Evolutionary conservation across 2,888 invertebrate species (phyloP).

Genomic region (Drymonia ruficornis): DNA sequence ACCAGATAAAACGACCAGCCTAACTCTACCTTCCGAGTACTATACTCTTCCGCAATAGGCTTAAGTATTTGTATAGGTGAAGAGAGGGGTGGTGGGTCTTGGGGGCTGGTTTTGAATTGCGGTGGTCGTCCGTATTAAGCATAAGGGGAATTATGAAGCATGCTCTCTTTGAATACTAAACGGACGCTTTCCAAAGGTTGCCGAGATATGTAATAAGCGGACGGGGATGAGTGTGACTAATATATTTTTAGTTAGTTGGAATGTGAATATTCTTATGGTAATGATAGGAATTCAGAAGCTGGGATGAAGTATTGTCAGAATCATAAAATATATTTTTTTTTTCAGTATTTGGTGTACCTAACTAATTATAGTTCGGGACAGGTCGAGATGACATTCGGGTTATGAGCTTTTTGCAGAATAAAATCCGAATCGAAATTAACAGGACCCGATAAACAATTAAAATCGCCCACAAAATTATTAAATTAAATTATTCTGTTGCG

Average conservation of each 20-base stretch:
- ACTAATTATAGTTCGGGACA: too few species aligned
- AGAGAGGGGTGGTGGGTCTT: constrained; percentile 46
- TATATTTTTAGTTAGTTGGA: constrained; percentile 48
- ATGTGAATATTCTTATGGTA: constrained; percentile 63
- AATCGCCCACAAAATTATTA: too few species aligned
- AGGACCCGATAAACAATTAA: too few species aligned
- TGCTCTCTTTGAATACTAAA: constrained; percentile 80
- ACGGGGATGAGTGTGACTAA: constrained; percentile 56
- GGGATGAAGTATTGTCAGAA: background rate
- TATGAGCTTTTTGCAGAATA: too few species aligned
- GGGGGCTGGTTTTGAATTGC: constrained; percentile 52
- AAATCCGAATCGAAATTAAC: too few species aligned
- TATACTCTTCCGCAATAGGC: constrained; percentile 24
- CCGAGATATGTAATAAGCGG: constrained; percentile 55
- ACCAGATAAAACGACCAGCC: constrained; percentile 64
- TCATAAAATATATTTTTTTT: background rate
- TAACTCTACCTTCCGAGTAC: constrained; percentile 51
- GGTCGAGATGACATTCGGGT: too few species aligned
- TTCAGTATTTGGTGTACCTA: too few species aligned
- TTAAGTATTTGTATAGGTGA: constrained; percentile 32
- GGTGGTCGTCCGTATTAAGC: constrained; percentile 79
- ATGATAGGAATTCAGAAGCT: constrained; percentile 39
- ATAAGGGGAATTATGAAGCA: constrained; percentile 80
- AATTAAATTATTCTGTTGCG: too few species aligned
- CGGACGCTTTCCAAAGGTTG: constrained; percentile 60